Evolutionary conservation across 2,888 invertebrate genomes (phyloP).

Genomic region (Timema cristinae): DNA sequence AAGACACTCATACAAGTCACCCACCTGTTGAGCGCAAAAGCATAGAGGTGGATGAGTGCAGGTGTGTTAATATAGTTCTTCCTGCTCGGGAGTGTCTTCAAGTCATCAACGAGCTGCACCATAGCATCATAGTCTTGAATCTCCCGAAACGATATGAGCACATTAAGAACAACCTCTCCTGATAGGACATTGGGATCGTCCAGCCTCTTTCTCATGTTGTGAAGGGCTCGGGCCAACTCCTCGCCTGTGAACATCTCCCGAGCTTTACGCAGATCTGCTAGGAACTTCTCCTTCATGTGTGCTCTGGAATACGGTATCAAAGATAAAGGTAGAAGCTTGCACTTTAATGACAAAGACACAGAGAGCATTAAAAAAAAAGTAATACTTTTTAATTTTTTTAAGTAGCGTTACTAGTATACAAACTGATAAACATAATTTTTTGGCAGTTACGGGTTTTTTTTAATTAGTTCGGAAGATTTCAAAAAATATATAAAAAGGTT

Average conservation of each 20-base stretch:
- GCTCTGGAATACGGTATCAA: slow-evolving; percentile 57
- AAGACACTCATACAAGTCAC: slow-evolving; percentile 16
- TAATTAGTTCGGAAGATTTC: too few species aligned
- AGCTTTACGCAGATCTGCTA: slow-evolving; percentile 87
- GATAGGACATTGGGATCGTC: slow-evolving; percentile 97
- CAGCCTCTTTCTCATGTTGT: slow-evolving; percentile 85
- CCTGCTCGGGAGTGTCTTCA: slow-evolving; percentile 83
- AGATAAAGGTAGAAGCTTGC: background rate
- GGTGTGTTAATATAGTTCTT: slow-evolving; percentile 85
- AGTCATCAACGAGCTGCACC: slow-evolving; percentile 92
- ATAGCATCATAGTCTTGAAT: slow-evolving; percentile 96
- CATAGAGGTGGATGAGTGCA: slow-evolving; percentile 88
- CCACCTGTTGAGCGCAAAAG: slow-evolving; percentile 91
- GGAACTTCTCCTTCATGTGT: slow-evolving; percentile 95
- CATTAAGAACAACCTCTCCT: slow-evolving; percentile 92
- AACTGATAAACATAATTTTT: too few species aligned
- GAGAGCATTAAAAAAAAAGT: too few species aligned
- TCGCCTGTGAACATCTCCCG: slow-evolving; percentile 81
- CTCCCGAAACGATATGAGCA: slow-evolving; percentile 87
- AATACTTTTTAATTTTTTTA: too few species aligned
- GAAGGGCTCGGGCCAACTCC: slow-evolving; percentile 73
- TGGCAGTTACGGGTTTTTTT: too few species aligned
- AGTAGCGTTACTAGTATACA: too few species aligned
- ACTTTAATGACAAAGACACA: too few species aligned
- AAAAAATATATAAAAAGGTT: too few species aligned